Conservation (phyloP, 64 coral and sea anemone genomes). For the Anthopleura sola region DNA sequence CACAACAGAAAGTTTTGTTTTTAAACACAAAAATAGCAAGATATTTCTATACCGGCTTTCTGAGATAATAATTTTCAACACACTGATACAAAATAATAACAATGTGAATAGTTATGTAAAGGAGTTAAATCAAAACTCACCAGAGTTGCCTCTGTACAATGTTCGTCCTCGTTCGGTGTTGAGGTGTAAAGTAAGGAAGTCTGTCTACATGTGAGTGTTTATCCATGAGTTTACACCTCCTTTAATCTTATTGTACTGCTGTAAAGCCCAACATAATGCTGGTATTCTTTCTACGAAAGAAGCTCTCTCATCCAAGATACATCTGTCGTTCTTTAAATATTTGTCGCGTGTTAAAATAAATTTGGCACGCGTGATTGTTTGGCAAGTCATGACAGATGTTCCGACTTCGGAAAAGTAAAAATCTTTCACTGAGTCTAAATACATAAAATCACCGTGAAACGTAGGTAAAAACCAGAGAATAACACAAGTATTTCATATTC, state of each 20-base stretch:
- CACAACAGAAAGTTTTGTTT: no score
- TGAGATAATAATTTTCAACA: not conserved
- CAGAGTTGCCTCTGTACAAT: not conserved
- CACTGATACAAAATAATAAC: not conserved
- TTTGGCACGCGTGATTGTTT: not conserved
- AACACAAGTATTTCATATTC: not conserved
- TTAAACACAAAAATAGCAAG: no score
- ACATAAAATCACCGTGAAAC: not conserved
- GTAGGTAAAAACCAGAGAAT: not conserved
- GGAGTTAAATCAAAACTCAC: not conserved
- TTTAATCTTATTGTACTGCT: slow-evolving; percentile 21
- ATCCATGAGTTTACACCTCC: slow-evolving; percentile 18
- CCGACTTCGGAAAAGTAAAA: not conserved
- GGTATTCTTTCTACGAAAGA: not conserved
- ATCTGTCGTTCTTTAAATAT: slow-evolving; percentile 22
- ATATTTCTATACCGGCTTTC: not conserved
- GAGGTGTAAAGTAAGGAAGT: not conserved
- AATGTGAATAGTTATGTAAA: not conserved
- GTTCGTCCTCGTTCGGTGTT: not conserved
- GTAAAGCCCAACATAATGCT: not conserved
- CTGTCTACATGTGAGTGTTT: not conserved
- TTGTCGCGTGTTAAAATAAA: not conserved
- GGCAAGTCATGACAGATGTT: not conserved
- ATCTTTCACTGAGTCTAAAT: not conserved
- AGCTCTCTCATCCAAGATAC: slow-evolving; percentile 7